Conservation (phyloP, 2,113 vertebrate genomes). For the Phoenicopterus ruber region DNA sequence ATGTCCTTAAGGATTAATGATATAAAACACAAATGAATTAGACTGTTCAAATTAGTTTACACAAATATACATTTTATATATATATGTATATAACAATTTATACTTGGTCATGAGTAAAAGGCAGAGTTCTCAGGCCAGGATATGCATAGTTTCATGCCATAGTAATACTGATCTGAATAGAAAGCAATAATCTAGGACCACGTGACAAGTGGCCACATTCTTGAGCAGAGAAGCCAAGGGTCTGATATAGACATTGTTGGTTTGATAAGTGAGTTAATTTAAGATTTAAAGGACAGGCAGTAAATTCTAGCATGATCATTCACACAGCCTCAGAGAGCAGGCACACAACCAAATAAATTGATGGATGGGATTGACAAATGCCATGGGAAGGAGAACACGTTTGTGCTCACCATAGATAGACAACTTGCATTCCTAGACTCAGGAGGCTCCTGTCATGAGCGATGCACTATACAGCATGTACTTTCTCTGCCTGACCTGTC, state of each 20-base stretch:
- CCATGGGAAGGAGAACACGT: not conserved
- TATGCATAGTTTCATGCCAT: not conserved
- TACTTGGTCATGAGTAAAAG: not conserved
- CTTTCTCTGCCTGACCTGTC: not conserved
- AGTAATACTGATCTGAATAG: slow-evolving; percentile 41
- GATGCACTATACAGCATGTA: slow-evolving; percentile 15
- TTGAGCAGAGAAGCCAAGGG: not conserved
- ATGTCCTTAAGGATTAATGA: not conserved
- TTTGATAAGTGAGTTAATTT: slow-evolving; percentile 57
- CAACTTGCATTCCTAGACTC: not conserved
- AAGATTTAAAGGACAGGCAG: slow-evolving; percentile 49
- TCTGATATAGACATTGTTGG: slow-evolving; percentile 16
- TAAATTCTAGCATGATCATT: slow-evolving; percentile 24
- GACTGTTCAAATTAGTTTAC: not conserved
- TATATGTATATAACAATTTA: not conserved
- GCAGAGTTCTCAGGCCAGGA: not conserved
- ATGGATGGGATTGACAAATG: not conserved
- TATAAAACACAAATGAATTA: not conserved
- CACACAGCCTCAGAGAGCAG: not conserved
- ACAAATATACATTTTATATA: not conserved
- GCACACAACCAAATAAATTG: slow-evolving; percentile 13
- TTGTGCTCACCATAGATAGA: not conserved
- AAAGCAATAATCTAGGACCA: slow-evolving; percentile 8
- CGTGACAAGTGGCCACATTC: not conserved
- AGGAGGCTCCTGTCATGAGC: not conserved